A percentile compares a stretch with the other conserved stretches of the same genome.
phyloP scores from a whole-genome alignment of 2,113 vertebrate genomes.

The Polypterus bichir region DNA sequence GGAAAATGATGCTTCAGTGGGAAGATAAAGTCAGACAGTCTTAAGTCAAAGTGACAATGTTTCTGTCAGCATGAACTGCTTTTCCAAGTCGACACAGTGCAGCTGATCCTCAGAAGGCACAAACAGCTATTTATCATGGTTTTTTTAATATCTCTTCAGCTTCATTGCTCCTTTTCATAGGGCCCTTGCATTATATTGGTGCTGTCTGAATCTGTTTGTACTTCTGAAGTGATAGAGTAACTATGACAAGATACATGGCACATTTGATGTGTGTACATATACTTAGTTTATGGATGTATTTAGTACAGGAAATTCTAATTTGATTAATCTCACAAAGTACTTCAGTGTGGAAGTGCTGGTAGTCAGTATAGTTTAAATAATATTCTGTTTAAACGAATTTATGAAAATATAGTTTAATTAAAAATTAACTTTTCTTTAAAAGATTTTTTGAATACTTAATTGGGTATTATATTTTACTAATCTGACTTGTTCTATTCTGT shows the following conservation, averaged over 20 bases:
- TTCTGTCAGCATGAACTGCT: conserved; percentile 20
- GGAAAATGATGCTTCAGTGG: conserved; percentile 3
- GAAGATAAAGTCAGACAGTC: background rate
- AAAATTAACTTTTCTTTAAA: no score
- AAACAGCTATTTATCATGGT: conserved; percentile 30
- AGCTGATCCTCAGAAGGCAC: conserved; percentile 24
- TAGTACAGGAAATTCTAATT: no score
- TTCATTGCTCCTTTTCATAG: conserved; percentile 16
- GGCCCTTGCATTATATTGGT: conserved; percentile 19
- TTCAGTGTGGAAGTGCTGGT: no score
- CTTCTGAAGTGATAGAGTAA: conserved; percentile 25
- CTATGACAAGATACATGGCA: conserved; percentile 40
- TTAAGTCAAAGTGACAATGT: conserved; percentile 25
- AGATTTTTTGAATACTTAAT: no score
- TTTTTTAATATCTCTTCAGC: conserved; percentile 26
- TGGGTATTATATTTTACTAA: no score
- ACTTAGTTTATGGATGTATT: no score
- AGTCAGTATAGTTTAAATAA: no score
- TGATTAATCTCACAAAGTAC: no score
- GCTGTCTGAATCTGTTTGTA: background rate
- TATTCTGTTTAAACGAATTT: no score
- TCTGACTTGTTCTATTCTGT: no score
- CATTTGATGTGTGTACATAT: conserved; percentile 31
- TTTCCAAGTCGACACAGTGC: conserved; percentile 22
- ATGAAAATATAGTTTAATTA: no score